Percentiles rank a stretch among this genome's conserved stretches.
These are phyloP conservation scores for Onychomys torridus DNA, from an alignment of 2,797 vertebrate species.

Conservation along the genomic window DNA sequence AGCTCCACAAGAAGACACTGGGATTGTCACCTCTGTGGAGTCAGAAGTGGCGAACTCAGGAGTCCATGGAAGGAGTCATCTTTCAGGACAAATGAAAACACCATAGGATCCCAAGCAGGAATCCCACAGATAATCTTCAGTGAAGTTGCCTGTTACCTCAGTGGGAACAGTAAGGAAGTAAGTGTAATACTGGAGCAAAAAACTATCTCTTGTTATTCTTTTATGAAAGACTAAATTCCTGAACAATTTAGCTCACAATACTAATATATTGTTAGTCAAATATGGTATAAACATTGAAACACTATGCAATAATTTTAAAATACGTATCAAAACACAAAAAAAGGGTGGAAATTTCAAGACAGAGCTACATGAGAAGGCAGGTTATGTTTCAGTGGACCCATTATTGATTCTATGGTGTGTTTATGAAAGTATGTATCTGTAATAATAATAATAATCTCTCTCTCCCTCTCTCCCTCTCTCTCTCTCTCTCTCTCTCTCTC, in stretches of 20 bases:
- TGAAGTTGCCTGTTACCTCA: background rate
- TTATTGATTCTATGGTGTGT: background rate
- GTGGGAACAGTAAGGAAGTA: background rate
- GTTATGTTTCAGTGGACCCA: background rate
- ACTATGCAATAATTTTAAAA: background rate
- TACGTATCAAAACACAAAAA: background rate
- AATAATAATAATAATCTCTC: background rate
- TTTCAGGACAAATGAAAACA: constrained; percentile 20
- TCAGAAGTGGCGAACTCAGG: background rate
- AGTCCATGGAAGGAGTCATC: background rate
- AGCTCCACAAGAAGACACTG: background rate
- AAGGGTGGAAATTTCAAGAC: background rate
- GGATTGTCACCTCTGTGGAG: background rate
- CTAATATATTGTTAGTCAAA: background rate
- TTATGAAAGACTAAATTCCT: background rate
- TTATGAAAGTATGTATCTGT: background rate
- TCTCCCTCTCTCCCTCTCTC: background rate
- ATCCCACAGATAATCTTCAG: background rate
- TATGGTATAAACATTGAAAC: background rate
- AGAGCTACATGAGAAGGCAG: background rate
- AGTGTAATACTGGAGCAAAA: background rate
- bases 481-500: background rate
- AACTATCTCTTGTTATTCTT: background rate
- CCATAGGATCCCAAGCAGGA: background rate
- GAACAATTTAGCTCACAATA: background rate